Evolutionary conservation across 1,140 invertebrate species (phyloP), one percentile per base, ranked within the genome.

Genomic region (Drosophila equinoxialis): DNA sequence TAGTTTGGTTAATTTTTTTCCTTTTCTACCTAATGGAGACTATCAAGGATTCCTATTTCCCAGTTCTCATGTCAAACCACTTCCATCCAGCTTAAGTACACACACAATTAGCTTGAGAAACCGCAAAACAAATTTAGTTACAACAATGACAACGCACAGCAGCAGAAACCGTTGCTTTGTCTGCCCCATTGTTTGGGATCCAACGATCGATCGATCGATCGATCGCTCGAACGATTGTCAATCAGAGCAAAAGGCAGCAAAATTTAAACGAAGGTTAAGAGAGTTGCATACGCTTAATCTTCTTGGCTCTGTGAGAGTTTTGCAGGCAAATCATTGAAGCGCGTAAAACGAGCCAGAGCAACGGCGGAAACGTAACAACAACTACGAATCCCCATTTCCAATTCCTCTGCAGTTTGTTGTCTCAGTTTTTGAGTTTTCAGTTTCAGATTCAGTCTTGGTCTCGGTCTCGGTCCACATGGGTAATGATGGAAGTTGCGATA

Each of bases 211-310:
- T 78, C 79, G 76, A 76, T 86, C 42, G 42, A 20, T 20, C 45
- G 17, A 45, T 77, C 72, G 63, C 20, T 77, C 79, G 79, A 79
- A 82, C 42, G 42, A 48, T 87, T 87, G 84, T 87, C 83, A 87
- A 87, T 87, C 83, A 87, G 83, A 83, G 84, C 70, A 59, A 73
- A 51, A 23, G 45, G 7, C 20, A 51, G 45, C 37, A 39, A 51
- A 65, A 87, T 82, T 83, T 87, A 89, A 87, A 71, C 77, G 80
- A 87, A 87, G 83, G 83, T 89, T 87, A 83, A 89, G 77, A 83
- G 77, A 89, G 83, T 80, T 87, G 83, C 84, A 87, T 87, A 89
- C 83, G 83, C 64, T 87, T 87, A 87, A 89, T 87, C 83, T 77
- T 42, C 59, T 67, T 67, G 73, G 81, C 83, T 74, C 20, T 48